Percentiles rank a stretch among this genome's conserved stretches.
phyloP scores from a whole-genome alignment of 2,797 vertebrate genomes.

The Tenualosa ilisha region DNA sequence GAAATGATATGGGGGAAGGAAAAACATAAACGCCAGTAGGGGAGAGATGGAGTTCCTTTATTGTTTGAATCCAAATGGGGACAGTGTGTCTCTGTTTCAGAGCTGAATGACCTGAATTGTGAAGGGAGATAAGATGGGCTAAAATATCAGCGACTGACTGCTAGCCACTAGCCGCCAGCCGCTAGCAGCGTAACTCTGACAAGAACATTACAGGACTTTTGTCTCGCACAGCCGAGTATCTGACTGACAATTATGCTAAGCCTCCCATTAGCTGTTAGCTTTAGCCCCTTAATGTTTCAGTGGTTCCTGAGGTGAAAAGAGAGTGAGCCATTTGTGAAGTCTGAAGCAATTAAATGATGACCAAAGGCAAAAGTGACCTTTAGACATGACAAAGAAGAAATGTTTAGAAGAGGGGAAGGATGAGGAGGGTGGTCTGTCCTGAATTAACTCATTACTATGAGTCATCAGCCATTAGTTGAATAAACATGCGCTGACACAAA shows the following conservation, averaged over 20 bases:
- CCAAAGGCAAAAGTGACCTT: not conserved
- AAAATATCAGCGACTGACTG: not conserved
- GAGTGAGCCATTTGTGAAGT: not conserved
- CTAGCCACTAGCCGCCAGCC: not conserved
- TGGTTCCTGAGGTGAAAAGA: not conserved
- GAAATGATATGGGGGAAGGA: too few species aligned
- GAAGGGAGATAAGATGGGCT: not conserved
- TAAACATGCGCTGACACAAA: not conserved
- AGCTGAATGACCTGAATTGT: not conserved
- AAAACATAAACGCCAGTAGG: too few species aligned
- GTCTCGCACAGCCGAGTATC: not conserved
- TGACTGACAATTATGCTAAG: not conserved
- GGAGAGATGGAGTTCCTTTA: not conserved
- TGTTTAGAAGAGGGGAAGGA: too few species aligned
- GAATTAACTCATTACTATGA: not conserved
- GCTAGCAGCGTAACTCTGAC: not conserved
- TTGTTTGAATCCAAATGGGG: not conserved
- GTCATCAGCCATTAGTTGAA: not conserved
- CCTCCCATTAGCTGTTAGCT: not conserved
- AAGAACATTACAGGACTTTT: not conserved
- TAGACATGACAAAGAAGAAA: not conserved
- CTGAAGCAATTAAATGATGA: not conserved
- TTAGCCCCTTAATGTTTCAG: not conserved
- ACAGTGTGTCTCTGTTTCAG: not conserved
- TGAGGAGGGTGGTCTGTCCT: too few species aligned